phyloP scores from a whole-genome alignment of 2,888 invertebrate genomes.

The Meloe dianella region DNA sequence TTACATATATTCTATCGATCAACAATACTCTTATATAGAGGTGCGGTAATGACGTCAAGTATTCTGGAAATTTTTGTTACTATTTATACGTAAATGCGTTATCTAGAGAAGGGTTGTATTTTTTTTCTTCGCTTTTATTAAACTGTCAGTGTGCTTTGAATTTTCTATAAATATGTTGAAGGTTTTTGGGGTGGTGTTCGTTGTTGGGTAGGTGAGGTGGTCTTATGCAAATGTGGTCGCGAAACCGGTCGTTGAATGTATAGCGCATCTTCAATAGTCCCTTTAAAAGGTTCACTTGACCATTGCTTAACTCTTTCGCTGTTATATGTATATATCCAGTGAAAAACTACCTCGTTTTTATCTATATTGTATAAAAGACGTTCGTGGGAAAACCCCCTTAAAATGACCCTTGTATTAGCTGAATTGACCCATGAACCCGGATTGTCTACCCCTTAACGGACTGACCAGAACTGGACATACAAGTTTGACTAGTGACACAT shows the following conservation, averaged over 20 bases:
- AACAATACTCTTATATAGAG: not conserved
- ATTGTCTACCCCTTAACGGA: conserved; percentile 52
- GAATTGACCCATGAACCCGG: conserved; percentile 48
- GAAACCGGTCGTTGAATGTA: conserved; percentile 43
- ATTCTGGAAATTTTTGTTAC: not conserved
- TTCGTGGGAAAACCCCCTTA: conserved; percentile 48
- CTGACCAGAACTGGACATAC: conserved; percentile 58
- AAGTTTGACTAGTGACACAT: conserved; percentile 53
- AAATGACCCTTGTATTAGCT: conserved; percentile 50
- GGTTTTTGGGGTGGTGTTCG: not conserved
- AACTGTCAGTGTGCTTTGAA: not conserved
- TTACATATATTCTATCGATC: not conserved
- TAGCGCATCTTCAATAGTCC: conserved; percentile 43
- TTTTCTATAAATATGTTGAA: not conserved
- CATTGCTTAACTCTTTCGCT: conserved; percentile 45
- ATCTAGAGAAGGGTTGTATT: not conserved
- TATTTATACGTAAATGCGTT: not conserved
- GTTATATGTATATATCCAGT: conserved; percentile 9
- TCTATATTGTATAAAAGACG: conserved; percentile 47
- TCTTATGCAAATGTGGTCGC: conserved; percentile 35
- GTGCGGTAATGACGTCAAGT: conserved; percentile 6
- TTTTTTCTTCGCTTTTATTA: not conserved
- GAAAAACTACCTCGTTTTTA: conserved; percentile 41
- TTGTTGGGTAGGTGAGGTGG: conserved; percentile 7
- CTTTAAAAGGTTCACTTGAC: conserved; percentile 49